A percentile compares a stretch with the other conserved stretches of the same genome.
phyloP scores from a whole-genome alignment of 2,113 vertebrate species.

The Struthio camelus region DNA sequence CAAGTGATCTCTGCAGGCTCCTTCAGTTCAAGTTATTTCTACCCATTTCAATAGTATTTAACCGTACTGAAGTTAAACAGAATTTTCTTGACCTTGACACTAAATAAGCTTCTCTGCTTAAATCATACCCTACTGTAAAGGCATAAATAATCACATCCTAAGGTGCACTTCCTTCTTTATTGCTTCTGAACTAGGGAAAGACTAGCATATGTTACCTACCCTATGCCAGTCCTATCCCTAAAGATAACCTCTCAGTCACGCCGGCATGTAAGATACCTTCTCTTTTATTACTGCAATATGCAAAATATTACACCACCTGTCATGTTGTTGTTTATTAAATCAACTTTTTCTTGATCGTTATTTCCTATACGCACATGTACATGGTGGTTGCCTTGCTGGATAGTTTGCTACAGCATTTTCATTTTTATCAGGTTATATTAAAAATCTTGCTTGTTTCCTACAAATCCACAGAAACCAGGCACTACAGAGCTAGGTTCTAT shows the following conservation, averaged over 20 bases:
- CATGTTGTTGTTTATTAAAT: not conserved
- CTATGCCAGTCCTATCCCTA: not conserved
- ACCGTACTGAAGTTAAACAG: not conserved
- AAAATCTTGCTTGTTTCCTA: not conserved
- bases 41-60: not conserved
- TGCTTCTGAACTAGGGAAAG: not conserved
- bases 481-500: not conserved
- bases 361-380: too few relatives aligned
- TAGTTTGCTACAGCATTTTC: not conserved
- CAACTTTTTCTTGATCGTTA: not conserved
- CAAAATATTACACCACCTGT: not conserved
- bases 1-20: not conserved
- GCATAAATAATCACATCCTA: not conserved
- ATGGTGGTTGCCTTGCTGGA: not conserved
- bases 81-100: not conserved
- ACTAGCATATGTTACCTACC: not conserved
- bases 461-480: not conserved
- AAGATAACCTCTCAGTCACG: not conserved
- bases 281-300: not conserved
- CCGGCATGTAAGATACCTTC: not conserved
- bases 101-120: not conserved
- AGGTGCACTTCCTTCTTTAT: not conserved
- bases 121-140: not conserved
- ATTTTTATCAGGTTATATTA: not conserved
- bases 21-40: not conserved